Evolutionary conservation across 2,888 invertebrate species (phyloP), one percentile per base, ranked within the genome.

Genomic region (Eretmocerus hayati): DNA sequence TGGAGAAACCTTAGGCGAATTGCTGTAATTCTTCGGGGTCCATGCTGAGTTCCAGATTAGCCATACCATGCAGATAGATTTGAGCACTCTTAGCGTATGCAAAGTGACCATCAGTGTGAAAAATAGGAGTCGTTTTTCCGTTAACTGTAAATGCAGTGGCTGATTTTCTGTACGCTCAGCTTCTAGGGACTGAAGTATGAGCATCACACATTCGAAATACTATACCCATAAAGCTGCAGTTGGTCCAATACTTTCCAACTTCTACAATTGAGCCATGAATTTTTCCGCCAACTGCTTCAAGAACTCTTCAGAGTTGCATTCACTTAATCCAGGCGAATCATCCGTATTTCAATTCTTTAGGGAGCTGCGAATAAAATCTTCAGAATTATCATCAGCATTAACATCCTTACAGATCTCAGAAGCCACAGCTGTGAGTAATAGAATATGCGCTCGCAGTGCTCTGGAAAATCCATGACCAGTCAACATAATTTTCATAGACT

Each of bases 11-110:
- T 16, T 52, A 41, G 51, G 49, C 35, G 50, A 58, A 19, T 22
- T 22, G 5, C 36, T 18, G 13, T 18, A 36, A 42, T n/a, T n/a
- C n/a, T n/a, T n/a, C n/a, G n/a, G n/a, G n/a, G n/a, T 53, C 43
- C 54, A 58, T 58, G 22, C 16, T n/a, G 5, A 30, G 16, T 30
- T 36, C 21, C 23, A 61, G 47, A 15, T 49, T 32, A 5, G 20
- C 30, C 62, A 62, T 63, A 30, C 64, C 60, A 52, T 65, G 64
- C 5, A 65, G 35, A 46, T 64, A 63, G 5, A 65, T 15, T 20
- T 62, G 61, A 3, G 55, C 56, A 42, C 54, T 58, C 54, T 60
- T 63, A 8, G 62, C 59, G 47, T 64, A 62, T 8, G 48, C 19
- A 26, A 60, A 59, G 48, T 69, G 65, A 2, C 64, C 66, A 44